Base-by-base conservation (phyloP, 2,888 invertebrate genomes). In the Liodrosophila aerea region DNA sequence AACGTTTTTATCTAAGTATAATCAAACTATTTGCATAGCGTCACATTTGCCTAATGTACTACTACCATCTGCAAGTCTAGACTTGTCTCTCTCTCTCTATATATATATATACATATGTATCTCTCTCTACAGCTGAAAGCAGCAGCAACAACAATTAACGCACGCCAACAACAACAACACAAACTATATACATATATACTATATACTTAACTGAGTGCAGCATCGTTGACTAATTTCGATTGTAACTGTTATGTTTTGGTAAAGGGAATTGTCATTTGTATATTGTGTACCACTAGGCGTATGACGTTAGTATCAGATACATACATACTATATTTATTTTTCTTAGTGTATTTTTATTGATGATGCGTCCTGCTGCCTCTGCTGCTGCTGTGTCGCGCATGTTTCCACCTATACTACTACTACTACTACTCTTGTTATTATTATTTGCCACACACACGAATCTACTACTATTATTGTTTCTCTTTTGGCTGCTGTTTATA, bases 281-380 rank as follows among this genome's bases (percentile, higher is more conserved):
- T 83, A 72, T 80, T 80, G 66, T 83, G 81, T 85, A 85, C 69
- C 67, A 67, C 73, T 80, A 85, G 80, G 86, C 80, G 86, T 80
- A 80, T 80, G 70, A 73, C 64, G 39, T 65, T 76, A 49, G 37
- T 56, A 44, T 47, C 49, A 56, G 57, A 34, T 51, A 31, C 49
- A 22, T 13, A 29, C 9, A 18, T 33, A 15, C 44, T 65, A 50
- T 53, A n/a, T n/a, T n/a, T n/a, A n/a, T n/a, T n/a, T n/a, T n/a
- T n/a, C n/a, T n/a, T n/a, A n/a, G n/a, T n/a, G n/a, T n/a, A n/a
- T 41, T 51, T 52, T 61, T 58, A 22, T 22, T 22, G 22, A 22
- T 57, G 30, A 70, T 58, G 74, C 69, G 63, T 65, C 72, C 60
- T 67, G 54, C 64, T 50, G 52, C 46, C 11, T 7, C 15, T 36